Conservation (phyloP, 2,888 invertebrate genomes). For the Bombylius major region DNA sequence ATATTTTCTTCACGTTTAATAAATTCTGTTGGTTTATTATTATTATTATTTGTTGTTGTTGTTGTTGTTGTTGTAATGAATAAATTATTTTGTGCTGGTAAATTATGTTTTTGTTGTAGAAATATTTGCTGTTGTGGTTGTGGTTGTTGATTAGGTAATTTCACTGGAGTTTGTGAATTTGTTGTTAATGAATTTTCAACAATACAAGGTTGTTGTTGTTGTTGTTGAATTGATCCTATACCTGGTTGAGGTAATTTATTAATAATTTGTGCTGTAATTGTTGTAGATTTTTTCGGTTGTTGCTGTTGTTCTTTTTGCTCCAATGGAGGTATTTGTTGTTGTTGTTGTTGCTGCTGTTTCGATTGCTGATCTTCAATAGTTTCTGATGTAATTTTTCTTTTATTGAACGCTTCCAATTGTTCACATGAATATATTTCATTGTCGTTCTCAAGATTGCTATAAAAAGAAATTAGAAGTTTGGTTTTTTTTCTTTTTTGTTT, state of each 20-base stretch:
- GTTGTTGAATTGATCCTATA: background rate
- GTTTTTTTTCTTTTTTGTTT: background rate
- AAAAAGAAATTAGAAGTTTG: slow-evolving; percentile 15
- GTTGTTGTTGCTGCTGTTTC: background rate
- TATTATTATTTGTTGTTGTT: slow-evolving; percentile 11
- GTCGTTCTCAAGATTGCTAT: slow-evolving; percentile 38
- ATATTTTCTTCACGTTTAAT: background rate
- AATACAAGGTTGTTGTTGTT: slow-evolving; percentile 5
- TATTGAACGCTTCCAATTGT: slow-evolving; percentile 35
- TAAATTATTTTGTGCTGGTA: too few species aligned
- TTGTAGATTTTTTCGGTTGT: slow-evolving; percentile 4
- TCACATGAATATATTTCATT: slow-evolving; percentile 38
- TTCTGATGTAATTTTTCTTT: slow-evolving; percentile 10
- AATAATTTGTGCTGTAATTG: background rate
- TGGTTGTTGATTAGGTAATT: background rate
- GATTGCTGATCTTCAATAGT: slow-evolving; percentile 1
- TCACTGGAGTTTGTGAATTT: background rate
- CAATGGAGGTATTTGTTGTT: too few species aligned
- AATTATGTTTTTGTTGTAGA: background rate
- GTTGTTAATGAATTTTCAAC: too few species aligned
- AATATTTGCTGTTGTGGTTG: background rate
- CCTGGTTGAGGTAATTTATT: too few species aligned
- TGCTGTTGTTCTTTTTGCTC: slow-evolving; percentile 1
- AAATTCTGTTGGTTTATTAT: background rate
- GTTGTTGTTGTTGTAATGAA: slow-evolving; percentile 6